A percentile compares a stretch with the other conserved stretches of the same genome.
These are phyloP conservation scores for Epinotia bilunana DNA, from an alignment of 2,888 invertebrate species.

Conservation along the genomic window DNA sequence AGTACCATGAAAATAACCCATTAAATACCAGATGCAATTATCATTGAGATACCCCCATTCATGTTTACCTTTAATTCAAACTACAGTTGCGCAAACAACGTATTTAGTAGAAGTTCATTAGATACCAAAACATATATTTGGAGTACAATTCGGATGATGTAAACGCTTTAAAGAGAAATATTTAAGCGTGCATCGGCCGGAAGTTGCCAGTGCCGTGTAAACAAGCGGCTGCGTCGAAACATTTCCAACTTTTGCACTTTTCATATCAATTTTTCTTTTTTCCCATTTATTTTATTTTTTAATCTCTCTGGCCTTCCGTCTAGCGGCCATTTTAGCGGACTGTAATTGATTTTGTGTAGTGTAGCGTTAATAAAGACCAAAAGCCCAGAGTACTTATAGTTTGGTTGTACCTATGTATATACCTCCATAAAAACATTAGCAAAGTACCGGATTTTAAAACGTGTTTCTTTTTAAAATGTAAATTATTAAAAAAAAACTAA, in stretches of 20 bases:
- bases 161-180: slow-evolving; percentile 62
- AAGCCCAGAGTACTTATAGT: not conserved
- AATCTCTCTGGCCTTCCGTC: slow-evolving; percentile 48
- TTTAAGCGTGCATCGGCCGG: slow-evolving; percentile 66
- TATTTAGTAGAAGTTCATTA: slow-evolving; percentile 30
- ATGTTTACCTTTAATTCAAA: slow-evolving; percentile 37
- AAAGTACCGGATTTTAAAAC: too few species aligned
- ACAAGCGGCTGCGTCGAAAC: slow-evolving; percentile 65
- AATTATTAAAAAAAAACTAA: too few species aligned
- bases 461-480: too few species aligned
- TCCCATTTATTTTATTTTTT: slow-evolving; percentile 49
- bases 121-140: slow-evolving; percentile 50
- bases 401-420: not conserved
- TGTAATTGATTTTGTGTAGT: slow-evolving; percentile 36
- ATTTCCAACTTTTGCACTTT: slow-evolving; percentile 59
- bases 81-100: not conserved
- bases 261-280: slow-evolving; percentile 54
- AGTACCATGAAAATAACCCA: not conserved
- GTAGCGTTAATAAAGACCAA: slow-evolving; percentile 8
- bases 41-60: not conserved
- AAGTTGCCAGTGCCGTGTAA: slow-evolving; percentile 66
- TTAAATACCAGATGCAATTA: not conserved
- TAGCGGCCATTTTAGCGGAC: slow-evolving; percentile 32
- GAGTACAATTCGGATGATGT: slow-evolving; percentile 53
- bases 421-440: too few species aligned